Evolutionary conservation across 2,797 vertebrate genomes (phyloP).

Genomic region (Stomatorhinus walkeri): DNA sequence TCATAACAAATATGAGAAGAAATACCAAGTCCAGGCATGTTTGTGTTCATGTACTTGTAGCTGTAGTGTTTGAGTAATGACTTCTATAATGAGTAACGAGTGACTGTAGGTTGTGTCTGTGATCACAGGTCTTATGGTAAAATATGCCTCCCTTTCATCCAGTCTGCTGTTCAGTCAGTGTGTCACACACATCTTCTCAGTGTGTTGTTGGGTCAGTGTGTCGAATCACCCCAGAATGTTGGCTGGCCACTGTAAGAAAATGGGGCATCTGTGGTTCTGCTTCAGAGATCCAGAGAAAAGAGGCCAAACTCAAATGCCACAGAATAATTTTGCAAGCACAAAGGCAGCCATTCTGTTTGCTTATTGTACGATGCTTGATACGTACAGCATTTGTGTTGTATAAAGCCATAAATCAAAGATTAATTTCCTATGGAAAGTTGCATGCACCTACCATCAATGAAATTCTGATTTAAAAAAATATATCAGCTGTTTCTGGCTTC

Average conservation of each 20-base stretch:
- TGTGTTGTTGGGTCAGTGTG: conserved; percentile 7
- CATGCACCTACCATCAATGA: background rate
- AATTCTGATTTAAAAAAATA: background rate
- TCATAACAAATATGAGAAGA: background rate
- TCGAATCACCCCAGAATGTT: background rate
- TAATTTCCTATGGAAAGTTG: background rate
- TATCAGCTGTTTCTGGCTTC: background rate
- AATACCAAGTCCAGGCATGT: background rate
- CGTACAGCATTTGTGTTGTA: background rate
- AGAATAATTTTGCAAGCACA: background rate
- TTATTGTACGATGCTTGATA: background rate
- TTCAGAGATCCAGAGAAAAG: background rate
- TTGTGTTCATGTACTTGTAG: background rate
- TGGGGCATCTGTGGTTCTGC: background rate
- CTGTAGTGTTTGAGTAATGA: background rate
- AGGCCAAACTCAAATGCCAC: background rate
- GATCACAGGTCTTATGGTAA: background rate
- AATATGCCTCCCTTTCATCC: background rate
- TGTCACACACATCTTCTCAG: background rate
- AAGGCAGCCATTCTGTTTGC: background rate
- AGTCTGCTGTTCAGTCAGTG: conserved; percentile 3
- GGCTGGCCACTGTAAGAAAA: background rate
- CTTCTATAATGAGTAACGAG: background rate
- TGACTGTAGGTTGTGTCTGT: background rate
- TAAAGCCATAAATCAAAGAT: background rate